Evolutionary conservation across 30 jellyfish, hydroid and myxozoan species (phyloP).

Genomic region (Turritopsis rubra): DNA sequence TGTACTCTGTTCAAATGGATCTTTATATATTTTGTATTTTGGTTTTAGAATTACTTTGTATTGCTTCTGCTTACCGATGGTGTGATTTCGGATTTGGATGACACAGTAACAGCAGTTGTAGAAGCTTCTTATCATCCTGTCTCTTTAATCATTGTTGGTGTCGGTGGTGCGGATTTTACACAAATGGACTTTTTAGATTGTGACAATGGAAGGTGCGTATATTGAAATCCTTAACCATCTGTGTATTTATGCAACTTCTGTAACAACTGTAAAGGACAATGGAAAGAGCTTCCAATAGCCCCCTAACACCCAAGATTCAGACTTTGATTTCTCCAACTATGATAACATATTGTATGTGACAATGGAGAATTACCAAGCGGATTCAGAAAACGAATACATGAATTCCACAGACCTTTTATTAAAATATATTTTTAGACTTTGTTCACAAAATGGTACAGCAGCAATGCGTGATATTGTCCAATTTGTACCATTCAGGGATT

Average conservation of each 20-base stretch:
- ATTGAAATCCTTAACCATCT: no score
- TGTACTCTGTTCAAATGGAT: not conserved
- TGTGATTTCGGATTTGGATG: constrained; percentile 74
- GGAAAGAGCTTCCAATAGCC: no score
- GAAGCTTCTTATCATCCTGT: constrained; percentile 73
- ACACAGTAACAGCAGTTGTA: constrained; percentile 57
- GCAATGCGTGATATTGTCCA: constrained; percentile 93
- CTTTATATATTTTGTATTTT: not conserved
- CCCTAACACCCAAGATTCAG: no score
- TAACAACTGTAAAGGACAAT: no score
- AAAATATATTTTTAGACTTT: constrained; percentile 41
- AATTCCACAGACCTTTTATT: no score
- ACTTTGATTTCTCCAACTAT: no score
- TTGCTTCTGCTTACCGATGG: constrained; percentile 83
- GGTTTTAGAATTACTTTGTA: constrained; percentile 59
- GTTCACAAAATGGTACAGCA: constrained; percentile 36
- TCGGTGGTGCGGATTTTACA: constrained; percentile 71
- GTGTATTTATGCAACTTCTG: no score
- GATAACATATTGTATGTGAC: no score
- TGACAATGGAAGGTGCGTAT: constrained; percentile 49
- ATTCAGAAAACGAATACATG: no score
- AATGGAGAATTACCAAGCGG: no score
- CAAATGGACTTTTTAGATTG: constrained; percentile 81
- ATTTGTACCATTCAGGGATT: constrained; percentile 82
- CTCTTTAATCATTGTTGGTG: constrained; percentile 89